Evolutionary conservation across 2,797 vertebrate genomes (phyloP), one percentile per base, ranked within the genome.

Genomic region (Etheostoma perlongum): DNA sequence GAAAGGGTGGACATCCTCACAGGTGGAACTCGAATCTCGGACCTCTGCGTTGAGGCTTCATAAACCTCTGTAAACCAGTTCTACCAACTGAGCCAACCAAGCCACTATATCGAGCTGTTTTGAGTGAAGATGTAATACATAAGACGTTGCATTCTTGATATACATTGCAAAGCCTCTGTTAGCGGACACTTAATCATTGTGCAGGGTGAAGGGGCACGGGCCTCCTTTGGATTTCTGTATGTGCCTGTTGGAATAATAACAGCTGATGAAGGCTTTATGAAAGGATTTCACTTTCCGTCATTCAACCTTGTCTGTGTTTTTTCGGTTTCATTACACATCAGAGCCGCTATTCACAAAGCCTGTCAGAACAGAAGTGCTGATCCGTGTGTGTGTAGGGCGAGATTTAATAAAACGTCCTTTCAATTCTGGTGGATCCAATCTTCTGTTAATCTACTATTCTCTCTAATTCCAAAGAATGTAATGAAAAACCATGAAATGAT

Each of bases 221-320:
- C 53, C n/a, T 47, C 55, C 33, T 48, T 64, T 19, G 40, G 11
- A 46, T 70, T 6, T 47, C 62, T 47, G 68, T 36, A 4, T 21
- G 74, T 10, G 36, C 16, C 65, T 63, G 53, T 30, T 19, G 58
- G 62, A 72, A 67, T 61, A 80, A 83, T 61, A 40, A 54, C 46
- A 48, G 77, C 83, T 72, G 84, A 81, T 13, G 60, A 53, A 49
- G 67, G 55, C 82, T 84, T 74, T 13, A 62, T 83, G 81, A 83
- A 83, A 89, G 87, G 82, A 91, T 89, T 88, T 90, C 76, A 68
- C 78, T 79, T 60, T 52, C 66, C 72, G 58, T 69, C 84, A 53
- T 61, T 87, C 85, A 67, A 60, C 67, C 68, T 76, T 12, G 68
- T 77, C 75, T 82, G 66, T 42, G 79, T 65, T 78, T 88, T 40